Percentiles rank a stretch among this genome's conserved stretches.
Evolutionary conservation across 2,888 invertebrate species (phyloP).

Genomic region (Digitonthophagus gazella): DNA sequence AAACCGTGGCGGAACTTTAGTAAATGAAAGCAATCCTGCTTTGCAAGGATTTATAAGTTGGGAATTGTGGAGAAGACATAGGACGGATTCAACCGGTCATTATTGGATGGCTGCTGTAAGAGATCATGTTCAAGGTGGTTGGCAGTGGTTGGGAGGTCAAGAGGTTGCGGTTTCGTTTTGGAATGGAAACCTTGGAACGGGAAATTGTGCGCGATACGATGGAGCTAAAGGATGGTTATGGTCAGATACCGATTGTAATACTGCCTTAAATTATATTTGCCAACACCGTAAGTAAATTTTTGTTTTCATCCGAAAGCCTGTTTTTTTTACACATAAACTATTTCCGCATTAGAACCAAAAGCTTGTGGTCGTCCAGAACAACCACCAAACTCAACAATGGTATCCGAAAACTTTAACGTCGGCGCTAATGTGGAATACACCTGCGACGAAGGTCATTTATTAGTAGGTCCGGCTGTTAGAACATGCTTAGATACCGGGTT

Average conservation of each 20-base stretch:
- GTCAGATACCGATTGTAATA: slow-evolving; percentile 87
- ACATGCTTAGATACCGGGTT: slow-evolving; percentile 89
- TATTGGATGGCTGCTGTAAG: slow-evolving; percentile 93
- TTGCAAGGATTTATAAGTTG: slow-evolving; percentile 92
- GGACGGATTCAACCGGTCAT: slow-evolving; percentile 86
- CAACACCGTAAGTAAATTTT: slow-evolving; percentile 77
- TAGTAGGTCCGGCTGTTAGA: slow-evolving; percentile 80
- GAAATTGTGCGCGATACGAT: slow-evolving; percentile 86
- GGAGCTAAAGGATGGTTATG: slow-evolving; percentile 93
- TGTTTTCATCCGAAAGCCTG: not conserved
- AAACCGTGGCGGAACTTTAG: slow-evolving; percentile 70
- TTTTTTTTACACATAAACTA: slow-evolving; percentile 10
- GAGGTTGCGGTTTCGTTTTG: slow-evolving; percentile 89
- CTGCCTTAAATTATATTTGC: slow-evolving; percentile 84
- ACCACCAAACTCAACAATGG: slow-evolving; percentile 89
- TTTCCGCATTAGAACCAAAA: slow-evolving; percentile 67
- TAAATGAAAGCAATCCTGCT: slow-evolving; percentile 91
- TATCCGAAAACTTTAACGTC: slow-evolving; percentile 73
- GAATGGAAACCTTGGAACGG: slow-evolving; percentile 81
- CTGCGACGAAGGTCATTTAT: slow-evolving; percentile 81
- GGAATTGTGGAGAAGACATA: slow-evolving; percentile 89
- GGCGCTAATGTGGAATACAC: slow-evolving; percentile 80
- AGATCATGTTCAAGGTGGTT: slow-evolving; percentile 76
- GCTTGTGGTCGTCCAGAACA: slow-evolving; percentile 91
- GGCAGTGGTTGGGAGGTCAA: slow-evolving; percentile 89